A percentile compares a stretch with the other conserved stretches of the same genome.
Conservation (phyloP, 2,113 vertebrate genomes). For the Passer montanus region DNA sequence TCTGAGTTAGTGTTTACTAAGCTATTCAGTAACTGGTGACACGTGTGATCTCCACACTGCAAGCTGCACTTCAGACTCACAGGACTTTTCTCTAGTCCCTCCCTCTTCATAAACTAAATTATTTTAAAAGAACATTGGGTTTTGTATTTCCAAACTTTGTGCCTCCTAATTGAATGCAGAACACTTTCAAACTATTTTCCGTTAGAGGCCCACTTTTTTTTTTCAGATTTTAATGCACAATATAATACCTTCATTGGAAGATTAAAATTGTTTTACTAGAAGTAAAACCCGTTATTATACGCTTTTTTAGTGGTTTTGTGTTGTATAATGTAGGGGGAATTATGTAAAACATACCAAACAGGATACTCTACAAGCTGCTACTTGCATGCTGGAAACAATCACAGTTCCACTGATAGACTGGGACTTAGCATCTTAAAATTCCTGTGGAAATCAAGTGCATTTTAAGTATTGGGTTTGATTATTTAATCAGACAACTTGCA, state of each 20-base stretch:
- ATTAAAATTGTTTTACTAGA: constrained; percentile 59
- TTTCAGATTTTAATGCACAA: constrained; percentile 34
- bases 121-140: constrained; percentile 32
- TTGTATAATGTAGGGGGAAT: constrained; percentile 63
- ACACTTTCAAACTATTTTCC: constrained; percentile 54
- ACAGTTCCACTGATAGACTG: constrained; percentile 67
- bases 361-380: constrained; percentile 62
- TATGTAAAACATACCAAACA: constrained; percentile 63
- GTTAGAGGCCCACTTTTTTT: constrained; percentile 4
- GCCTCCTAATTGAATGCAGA: constrained; percentile 58
- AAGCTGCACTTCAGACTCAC: constrained; percentile 32
- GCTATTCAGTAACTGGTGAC: neutral
- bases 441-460: constrained; percentile 80
- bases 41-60: neutral
- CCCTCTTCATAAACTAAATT: constrained; percentile 38
- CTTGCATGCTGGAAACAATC: constrained; percentile 72
- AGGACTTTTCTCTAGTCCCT: constrained; percentile 28
- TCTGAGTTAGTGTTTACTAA: neutral
- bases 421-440: constrained; percentile 77
- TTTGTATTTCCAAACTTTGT: constrained; percentile 63
- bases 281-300: constrained; percentile 57
- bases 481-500: constrained; percentile 84
- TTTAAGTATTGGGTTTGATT: constrained; percentile 83
- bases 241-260: constrained; percentile 43
- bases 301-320: constrained; percentile 48